Percentiles rank a stretch among this genome's conserved stretches.
These are phyloP conservation scores for Athalia circularis DNA, from an alignment of 2,888 invertebrate species.

Conservation along the genomic window DNA sequence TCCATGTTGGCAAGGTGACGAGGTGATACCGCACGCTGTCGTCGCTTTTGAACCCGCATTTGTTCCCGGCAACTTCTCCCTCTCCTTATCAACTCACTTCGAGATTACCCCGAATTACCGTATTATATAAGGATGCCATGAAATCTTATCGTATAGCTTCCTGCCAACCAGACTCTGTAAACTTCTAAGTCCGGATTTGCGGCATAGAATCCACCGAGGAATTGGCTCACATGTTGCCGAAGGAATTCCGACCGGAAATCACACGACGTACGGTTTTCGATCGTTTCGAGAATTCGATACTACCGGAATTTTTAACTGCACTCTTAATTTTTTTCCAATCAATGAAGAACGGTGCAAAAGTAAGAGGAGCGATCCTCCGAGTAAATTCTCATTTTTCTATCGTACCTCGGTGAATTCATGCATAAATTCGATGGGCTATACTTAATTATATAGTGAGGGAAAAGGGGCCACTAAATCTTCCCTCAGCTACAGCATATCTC, in stretches of 20 bases:
- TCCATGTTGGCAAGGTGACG: conserved; percentile 37
- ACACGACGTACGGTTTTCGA: too few species aligned
- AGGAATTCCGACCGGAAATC: too few species aligned
- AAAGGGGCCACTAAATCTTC: conserved; percentile 39
- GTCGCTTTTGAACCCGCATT: conserved; percentile 41
- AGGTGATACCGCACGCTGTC: conserved; percentile 38
- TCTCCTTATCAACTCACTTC: conserved; percentile 5
- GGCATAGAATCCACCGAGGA: too few species aligned
- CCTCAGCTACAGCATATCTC: conserved; percentile 26
- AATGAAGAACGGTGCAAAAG: too few species aligned
- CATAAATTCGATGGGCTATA: conserved; percentile 33
- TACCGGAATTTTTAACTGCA: too few species aligned
- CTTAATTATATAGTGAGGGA: conserved; percentile 38
- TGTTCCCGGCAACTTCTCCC: conserved; percentile 12
- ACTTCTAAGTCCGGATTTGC: conserved; percentile 17
- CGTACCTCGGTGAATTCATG: conserved; percentile 8
- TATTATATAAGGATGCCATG: conserved; percentile 29
- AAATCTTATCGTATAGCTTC: conserved; percentile 36
- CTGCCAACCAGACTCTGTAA: conserved; percentile 26
- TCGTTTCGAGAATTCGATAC: too few species aligned
- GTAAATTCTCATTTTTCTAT: neutral
- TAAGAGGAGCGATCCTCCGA: too few species aligned
- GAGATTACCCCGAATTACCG: conserved; percentile 39
- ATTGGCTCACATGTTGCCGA: too few species aligned
- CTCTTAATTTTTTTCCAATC: too few species aligned